phyloP scores from a whole-genome alignment of 1,140 invertebrate species.

The Helicoverpa armigera region DNA sequence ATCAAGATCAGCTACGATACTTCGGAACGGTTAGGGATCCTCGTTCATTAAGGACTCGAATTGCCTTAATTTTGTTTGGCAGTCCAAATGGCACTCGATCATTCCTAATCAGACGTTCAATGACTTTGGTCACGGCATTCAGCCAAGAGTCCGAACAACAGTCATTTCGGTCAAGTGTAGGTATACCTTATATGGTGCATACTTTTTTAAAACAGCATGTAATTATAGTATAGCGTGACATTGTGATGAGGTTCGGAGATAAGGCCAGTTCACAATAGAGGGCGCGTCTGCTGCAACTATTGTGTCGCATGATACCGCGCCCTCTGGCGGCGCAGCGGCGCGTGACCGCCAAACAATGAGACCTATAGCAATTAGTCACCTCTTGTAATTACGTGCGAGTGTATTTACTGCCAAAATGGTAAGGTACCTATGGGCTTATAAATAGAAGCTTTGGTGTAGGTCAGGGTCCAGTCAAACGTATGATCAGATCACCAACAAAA shows the following conservation, averaged over 20 bases:
- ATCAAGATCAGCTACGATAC: background rate
- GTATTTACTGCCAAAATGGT: constrained; percentile 26
- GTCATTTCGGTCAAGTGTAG: constrained; percentile 29
- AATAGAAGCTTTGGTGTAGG: constrained; percentile 20
- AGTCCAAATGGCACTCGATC: constrained; percentile 6
- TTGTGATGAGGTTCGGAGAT: constrained; percentile 35
- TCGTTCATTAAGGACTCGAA: background rate
- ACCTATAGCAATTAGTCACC: constrained; percentile 56
- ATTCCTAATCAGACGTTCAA: constrained; percentile 30
- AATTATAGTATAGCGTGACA: constrained; percentile 49
- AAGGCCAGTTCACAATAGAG: constrained; percentile 67
- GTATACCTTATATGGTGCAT: constrained; percentile 2
- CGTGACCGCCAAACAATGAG: constrained; percentile 57
- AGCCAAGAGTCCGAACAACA: constrained; percentile 23
- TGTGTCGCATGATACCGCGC: constrained; percentile 58
- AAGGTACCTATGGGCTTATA: background rate
- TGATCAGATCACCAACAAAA: background rate
- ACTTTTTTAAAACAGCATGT: constrained; percentile 23
- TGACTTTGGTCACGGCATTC: constrained; percentile 44
- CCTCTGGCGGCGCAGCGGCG: constrained; percentile 62
- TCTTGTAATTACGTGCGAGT: constrained; percentile 31
- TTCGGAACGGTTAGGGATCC: background rate
- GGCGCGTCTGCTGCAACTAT: constrained; percentile 60
- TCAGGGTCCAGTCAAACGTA: background rate
- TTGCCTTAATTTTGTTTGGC: constrained; percentile 32